These are phyloP conservation scores for Speoplatyrhinus poulsoni DNA, from an alignment of 2,113 vertebrate genomes.

Conservation along the genomic window DNA sequence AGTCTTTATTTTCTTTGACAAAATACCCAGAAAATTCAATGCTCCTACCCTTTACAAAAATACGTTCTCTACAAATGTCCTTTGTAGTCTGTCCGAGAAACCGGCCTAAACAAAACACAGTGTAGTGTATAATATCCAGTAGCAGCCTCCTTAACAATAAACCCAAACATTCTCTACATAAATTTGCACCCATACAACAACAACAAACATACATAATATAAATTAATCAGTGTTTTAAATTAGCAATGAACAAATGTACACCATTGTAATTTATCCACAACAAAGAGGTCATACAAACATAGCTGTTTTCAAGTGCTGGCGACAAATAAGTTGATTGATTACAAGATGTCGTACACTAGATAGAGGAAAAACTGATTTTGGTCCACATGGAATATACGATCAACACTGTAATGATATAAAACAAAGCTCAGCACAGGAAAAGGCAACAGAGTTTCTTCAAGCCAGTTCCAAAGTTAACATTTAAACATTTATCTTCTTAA, in stretches of 20 bases:
- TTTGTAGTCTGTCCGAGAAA: constrained; percentile 77
- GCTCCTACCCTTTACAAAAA: constrained; percentile 98
- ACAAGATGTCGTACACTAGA: constrained; percentile 65
- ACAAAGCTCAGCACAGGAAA: constrained; percentile 80
- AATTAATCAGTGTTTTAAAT: constrained; percentile 95
- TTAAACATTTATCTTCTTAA: constrained; percentile 85
- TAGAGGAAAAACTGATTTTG: constrained; percentile 78
- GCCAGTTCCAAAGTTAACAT: constrained; percentile 60
- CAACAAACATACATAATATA: constrained; percentile 83
- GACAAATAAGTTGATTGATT: constrained; percentile 73
- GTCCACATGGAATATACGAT: constrained; percentile 82
- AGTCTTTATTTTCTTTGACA: constrained; percentile 97
- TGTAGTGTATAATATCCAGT: constrained; percentile 81
- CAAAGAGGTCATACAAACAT: constrained; percentile 75
- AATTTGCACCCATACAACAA: constrained; percentile 77
- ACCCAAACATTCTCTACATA: constrained; percentile 72
- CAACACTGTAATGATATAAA: constrained; percentile 77
- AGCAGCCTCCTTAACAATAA: constrained; percentile 83
- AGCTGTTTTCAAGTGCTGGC: constrained; percentile 80
- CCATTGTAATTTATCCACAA: constrained; percentile 78
- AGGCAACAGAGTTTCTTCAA: constrained; percentile 82
- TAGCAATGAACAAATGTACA: constrained; percentile 98
- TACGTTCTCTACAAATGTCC: constrained; percentile 96
- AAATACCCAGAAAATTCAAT: constrained; percentile 99
- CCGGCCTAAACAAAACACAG: constrained; percentile 85